These are phyloP conservation scores for Eledona agricola DNA, from an alignment of 2,888 invertebrate species.

Conservation along the genomic window DNA sequence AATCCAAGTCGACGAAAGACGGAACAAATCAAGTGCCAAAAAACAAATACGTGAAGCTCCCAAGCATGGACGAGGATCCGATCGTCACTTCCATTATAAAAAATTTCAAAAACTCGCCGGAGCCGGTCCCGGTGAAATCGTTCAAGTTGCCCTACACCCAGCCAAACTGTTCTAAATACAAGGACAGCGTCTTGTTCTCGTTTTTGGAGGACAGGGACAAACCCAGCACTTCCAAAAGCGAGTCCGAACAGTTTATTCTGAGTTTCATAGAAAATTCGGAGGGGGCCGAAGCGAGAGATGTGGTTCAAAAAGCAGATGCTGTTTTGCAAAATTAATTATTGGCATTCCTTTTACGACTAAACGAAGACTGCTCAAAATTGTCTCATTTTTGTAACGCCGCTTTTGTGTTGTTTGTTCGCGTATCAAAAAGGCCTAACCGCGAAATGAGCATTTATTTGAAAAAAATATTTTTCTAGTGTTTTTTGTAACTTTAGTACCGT, in stretches of 20 bases:
- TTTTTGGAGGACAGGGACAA: conserved; percentile 11
- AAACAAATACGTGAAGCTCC: conserved; percentile 33
- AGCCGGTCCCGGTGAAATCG: no score
- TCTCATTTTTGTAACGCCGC: no score
- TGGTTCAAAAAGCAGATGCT: conserved; percentile 17
- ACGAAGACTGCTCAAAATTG: conserved; percentile 15
- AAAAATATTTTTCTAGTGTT: no score
- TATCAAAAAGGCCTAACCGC: no score
- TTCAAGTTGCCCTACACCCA: conserved; percentile 21
- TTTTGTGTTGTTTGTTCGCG: no score
- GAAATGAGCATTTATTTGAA: no score
- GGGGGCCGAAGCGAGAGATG: background rate
- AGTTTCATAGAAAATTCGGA: conserved; percentile 16
- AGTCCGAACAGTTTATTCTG: conserved; percentile 25
- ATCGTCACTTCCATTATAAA: conserved; percentile 40
- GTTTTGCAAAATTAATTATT: conserved; percentile 20
- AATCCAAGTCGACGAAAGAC: background rate
- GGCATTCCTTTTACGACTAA: conserved; percentile 18
- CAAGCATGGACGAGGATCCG: conserved; percentile 40
- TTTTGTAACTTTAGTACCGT: no score
- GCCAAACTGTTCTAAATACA: conserved; percentile 6
- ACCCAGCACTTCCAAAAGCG: conserved; percentile 22
- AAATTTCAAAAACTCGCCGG: conserved; percentile 36
- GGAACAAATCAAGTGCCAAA: conserved; percentile 16
- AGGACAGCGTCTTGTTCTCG: conserved; percentile 9